Base-by-base conservation (phyloP, 2,888 invertebrate genomes). In the Tethea ocularis region DNA sequence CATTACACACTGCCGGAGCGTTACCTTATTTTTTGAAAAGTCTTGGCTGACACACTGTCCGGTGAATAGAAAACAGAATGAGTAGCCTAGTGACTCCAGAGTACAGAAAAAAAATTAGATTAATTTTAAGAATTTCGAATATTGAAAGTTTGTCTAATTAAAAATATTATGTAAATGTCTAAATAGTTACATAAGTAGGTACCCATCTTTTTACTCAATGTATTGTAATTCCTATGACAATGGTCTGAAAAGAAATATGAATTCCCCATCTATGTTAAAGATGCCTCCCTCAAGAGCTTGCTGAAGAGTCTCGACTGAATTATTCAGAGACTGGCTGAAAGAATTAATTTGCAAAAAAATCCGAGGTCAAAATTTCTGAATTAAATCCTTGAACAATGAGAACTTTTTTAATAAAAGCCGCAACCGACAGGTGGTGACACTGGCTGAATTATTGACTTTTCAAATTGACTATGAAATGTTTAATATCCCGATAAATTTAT, bases 401-500 rank as follows among this genome's bases (percentile, higher is more conserved):
- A 88, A 88, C 86, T 89, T 89, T 89, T 89, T 89, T 88, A 88
- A 88, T 88, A 89, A 86, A 88, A 82, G 74, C 69, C 67, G n/a
- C 66, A 59, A 69, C 72, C 77, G 85, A 83, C 87, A 88, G 88
- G 89, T 88, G 87, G 80, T 66, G 69, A 70, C 71, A 62, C 66
- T 61, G 64, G 63, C 71, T 80, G 86, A 89, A 88, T 88, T 88
- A 89, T 86, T 83, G 83, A 79, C 73, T 82, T 82, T 76, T 71
- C 72, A 75, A 81, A 83, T 82, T 83, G 68, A 73, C 77, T 72
- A 74, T 68, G 73, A 64, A 68, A 77, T 76, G 72, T 74, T 74
- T 68, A 63, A 67, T 70, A 64, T 61, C 54, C 62, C 64, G 67
- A 67, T 63, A 66, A 60, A 64, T 61, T 46, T 20, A 46, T 46